Evolutionary conservation across 2,797 vertebrate species (phyloP), one percentile per base, ranked within the genome.

Genomic region (Petrocephalus sullivani): DNA sequence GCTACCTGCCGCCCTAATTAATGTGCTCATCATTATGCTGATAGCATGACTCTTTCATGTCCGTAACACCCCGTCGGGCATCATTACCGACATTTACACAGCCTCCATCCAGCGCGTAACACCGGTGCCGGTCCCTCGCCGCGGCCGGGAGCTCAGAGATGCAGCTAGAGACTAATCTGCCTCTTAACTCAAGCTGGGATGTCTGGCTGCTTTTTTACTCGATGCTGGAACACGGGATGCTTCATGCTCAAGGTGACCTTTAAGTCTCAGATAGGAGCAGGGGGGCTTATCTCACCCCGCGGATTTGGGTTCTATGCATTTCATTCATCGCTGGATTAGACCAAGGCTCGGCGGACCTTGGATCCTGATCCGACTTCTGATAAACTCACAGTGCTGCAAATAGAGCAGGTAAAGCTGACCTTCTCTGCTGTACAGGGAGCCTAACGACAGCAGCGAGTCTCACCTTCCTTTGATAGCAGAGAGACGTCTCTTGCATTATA

Each of bases 221-320:
- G 71, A 46, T 78, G 71, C 71, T 78, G 33, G 16, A 84, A 84
- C 82, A 84, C 37, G 37, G 37, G 37, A 53, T 33, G 81, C 46
- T 84, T 51, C 46, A 51, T 23, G 51, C n/a, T 53, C 81, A 84
- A 54, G 51, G 28, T 89, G 88, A 89, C 88, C 84, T 89, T 89
- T 86, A 81, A 54, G 23, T 87, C 67, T 75, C 64, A 78, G 88
- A 89, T 60, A 60, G 67, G 7, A n/a, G 54, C 41, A 28, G 37
- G n/a, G 41, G 53, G 33, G 14, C 88, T 86, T 86, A 89, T 89
- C 88, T 19, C 2, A 41, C 64, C 51, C 85, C 16, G 51, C 6
- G 54, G 64, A 23, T 33, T 60, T 85, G n/a, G n/a, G 81, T 51
- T 53, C 81, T 84, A 54, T 54, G 60, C 16, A 28, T 54, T 56